Evolutionary conservation across 2,888 invertebrate genomes (phyloP), one percentile per base, ranked within the genome.

Genomic region (Dryadula phaetusa): DNA sequence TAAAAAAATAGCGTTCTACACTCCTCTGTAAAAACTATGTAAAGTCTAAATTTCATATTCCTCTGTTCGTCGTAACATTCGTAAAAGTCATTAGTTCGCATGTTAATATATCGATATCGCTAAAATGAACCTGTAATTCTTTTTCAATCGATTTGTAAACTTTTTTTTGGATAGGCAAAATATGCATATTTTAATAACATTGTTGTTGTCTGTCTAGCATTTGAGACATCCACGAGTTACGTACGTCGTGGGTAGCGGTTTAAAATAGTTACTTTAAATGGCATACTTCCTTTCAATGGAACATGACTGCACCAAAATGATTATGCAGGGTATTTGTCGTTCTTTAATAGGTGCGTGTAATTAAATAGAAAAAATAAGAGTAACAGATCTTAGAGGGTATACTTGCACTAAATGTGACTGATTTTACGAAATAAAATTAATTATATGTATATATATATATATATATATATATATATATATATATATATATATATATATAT

Each of bases 201-300:
- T 37, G 25, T 56, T 46, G 46, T 22, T 16, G 10, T 47, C 16
- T 46, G 7, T 18, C 8, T 34, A 47, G 22, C 14, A 66, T 18
- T 37, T 18, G 40, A 64, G 71, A 72, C 66, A 65, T 69, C 66
- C 74, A 70, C 56, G 58, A 58, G 12, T 58, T 54, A 58, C 20
- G 20, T 47, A 70, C 54, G 47, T 47, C 79, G 77, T 81, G 80
- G 78, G 78, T 66, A 73, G 78, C 68, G 79, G 77, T 81, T 82
- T 80, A 81, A 86, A 85, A 86, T 85, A 84, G 84, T 81, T 74
- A 62, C 72, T 74, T 75, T 80, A 82, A 87, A 86, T 83, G 81
- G 79, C 75, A 69, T 71, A 79, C 82, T 84, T 87, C 87, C 86
- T 84, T 70, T 67, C 61, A 46, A 62, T 69, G 68, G 62, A 69